A percentile compares a stretch with the other conserved stretches of the same genome.
Evolutionary conservation across 2,113 vertebrate species (phyloP).

Genomic region (Dinomys branickii): DNA sequence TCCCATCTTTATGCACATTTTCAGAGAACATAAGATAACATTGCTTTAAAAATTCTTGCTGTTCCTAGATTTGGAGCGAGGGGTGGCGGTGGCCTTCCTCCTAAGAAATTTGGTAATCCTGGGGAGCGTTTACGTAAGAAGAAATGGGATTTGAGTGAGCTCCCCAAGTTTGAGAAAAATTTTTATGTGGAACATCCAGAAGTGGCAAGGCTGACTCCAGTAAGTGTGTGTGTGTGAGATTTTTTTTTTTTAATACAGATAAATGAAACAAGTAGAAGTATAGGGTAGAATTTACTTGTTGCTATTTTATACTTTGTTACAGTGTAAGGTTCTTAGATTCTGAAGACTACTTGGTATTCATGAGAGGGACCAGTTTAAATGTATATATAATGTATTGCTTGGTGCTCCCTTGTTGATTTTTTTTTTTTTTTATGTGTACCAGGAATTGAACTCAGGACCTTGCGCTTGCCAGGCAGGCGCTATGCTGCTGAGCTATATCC

Average conservation of each 20-base stretch:
- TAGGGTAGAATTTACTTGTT: not conserved
- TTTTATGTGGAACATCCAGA: slow-evolving; percentile 96
- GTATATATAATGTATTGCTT: not conserved
- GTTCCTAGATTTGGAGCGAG: slow-evolving; percentile 88
- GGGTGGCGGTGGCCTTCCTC: slow-evolving; percentile 90
- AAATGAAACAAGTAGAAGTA: not conserved
- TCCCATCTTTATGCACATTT: not conserved
- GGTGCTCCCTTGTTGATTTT: too few relatives aligned
- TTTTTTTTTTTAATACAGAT: not conserved
- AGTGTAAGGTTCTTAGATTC: not conserved
- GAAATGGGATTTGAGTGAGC: slow-evolving; percentile 96
- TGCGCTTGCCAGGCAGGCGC: too few relatives aligned
- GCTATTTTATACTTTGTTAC: not conserved
- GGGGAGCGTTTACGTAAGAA: slow-evolving; percentile 97
- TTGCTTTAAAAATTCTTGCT: not conserved
- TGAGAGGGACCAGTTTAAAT: not conserved
- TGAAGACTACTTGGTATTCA: not conserved
- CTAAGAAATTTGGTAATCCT: slow-evolving; percentile 97
- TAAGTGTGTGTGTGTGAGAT: slow-evolving; percentile 81
- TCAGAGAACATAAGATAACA: not conserved
- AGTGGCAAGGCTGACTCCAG: slow-evolving; percentile 92
- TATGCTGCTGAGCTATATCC: too few relatives aligned
- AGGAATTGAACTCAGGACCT: too few relatives aligned
- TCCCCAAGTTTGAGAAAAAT: slow-evolving; percentile 99
- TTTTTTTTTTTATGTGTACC: not conserved